Evolutionary conservation across 2,888 invertebrate genomes (phyloP), one percentile per base, ranked within the genome.

Genomic region (Microdon myrmicae): DNA sequence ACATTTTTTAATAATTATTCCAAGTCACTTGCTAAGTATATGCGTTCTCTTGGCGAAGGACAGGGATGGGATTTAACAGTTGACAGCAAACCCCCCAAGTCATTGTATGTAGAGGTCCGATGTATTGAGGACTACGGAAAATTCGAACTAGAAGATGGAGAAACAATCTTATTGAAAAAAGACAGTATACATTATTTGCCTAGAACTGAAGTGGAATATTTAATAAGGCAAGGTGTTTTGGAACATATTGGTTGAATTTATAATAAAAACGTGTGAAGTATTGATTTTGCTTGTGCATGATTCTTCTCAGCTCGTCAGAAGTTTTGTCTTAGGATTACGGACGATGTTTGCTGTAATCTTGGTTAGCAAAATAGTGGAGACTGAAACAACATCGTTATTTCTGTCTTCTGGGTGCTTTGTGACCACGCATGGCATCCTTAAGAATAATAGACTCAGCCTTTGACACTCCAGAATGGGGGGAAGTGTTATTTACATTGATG

Each of bases 131-230:
- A 98, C 78, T 95, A 95, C 80, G 98, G 98, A 0, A 94, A 92
- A 76, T 87, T 94, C 71, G 97, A 97, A 79, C 83, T 96, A 6
- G 94, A 93, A 71, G 93, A 94, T 81, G 98, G 97, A n/a, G 91
- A 92, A 73, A 86, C 91, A 3, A 86, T 98, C 13, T 83, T 90
- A 68, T 82, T 98, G 12, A 94, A 92, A 77, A 93, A 92, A 78
- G 92, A 96, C 74, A 94, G 92, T 68, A 88, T 94, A 79, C 95
- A 96, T 80, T 90, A 92, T 74, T 81, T 97, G 55, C 92, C 95
- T 2, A 86, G 94, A 59, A 85, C 88, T 0, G 92, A 94, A 75
- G 94, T 95, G 75, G 96, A 96, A 78, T 88, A 92, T 32, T 83
- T 96, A 7, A 92, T 96, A 64, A 83, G 94, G 44, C 94, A 94